A percentile compares a stretch with the other conserved stretches of the same genome.
Conservation (phyloP, 2,113 vertebrate genomes). For the Lonchura striata region DNA sequence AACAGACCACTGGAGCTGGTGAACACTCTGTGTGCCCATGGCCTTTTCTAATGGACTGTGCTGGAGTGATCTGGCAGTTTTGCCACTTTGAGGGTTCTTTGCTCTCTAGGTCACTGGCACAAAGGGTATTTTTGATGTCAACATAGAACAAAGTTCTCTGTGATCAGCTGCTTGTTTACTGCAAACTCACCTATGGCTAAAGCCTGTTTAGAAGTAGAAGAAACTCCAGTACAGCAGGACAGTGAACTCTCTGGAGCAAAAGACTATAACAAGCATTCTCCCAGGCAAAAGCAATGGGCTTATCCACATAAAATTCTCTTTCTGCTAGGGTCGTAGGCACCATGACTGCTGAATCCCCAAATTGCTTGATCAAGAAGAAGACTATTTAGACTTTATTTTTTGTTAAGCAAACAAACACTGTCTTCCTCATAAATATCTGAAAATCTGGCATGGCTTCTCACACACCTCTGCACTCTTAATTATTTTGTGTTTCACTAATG, state of each 20-base stretch:
- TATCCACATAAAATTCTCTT: background rate
- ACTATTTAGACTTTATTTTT: background rate
- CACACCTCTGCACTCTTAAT: background rate
- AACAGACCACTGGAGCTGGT: background rate
- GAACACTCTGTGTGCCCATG: background rate
- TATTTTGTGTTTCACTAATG: background rate
- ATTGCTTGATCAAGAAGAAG: background rate
- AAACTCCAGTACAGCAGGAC: background rate
- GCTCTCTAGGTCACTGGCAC: background rate
- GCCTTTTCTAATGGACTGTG: background rate
- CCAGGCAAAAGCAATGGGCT: background rate
- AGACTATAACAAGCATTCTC: background rate
- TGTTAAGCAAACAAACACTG: background rate
- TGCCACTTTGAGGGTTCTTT: background rate
- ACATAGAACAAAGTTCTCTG: constrained; percentile 44
- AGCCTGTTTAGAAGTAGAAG: background rate
- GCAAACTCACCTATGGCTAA: background rate
- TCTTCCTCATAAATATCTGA: background rate
- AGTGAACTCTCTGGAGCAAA: background rate
- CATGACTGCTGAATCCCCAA: background rate
- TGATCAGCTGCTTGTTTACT: constrained; percentile 33
- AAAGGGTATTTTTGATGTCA: constrained; percentile 23
- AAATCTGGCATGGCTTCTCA: background rate
- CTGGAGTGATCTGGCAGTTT: background rate
- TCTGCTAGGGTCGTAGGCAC: background rate